Evolutionary conservation across 2,797 vertebrate genomes (phyloP), one percentile per base, ranked within the genome.

Genomic region (Lateolabrax maculatus): DNA sequence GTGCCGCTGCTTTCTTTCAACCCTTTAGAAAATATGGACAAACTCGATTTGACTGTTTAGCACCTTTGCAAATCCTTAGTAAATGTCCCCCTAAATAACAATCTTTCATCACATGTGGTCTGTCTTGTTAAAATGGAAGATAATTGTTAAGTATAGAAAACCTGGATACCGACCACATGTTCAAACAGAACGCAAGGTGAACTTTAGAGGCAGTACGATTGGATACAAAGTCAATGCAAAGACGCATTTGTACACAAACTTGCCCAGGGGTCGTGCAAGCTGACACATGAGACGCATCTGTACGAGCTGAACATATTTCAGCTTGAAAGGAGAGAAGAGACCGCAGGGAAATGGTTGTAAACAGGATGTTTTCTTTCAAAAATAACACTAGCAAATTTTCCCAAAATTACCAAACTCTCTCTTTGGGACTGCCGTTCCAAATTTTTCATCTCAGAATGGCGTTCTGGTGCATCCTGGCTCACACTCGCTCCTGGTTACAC

Each of bases 401-500:
- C n/a, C 6, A 21, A 52, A 23, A 55, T 29, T 2, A 9, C 25
- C 6, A n/a, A n/a, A 11, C 31, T 51, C 34, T 69, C 27, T 39
- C 34, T 16, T 1, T 0, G 6, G 57, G 16, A 62, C 6, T 16
- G 34, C 9, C 5, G 0, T 41, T 76, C 11, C 19, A 65, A 49
- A 44, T 23, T 29, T 58, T 43, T 31, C 12, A 18, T 68, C 21
- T 39, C 37, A 21, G 5, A 31, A 21, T 49, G 43, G 15, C 12
- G 7, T 44, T 41, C 23, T 57, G 43, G 63, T 51, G 31, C 18
- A 1, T 57, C 48, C 23, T 36, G 62, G 67, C 27, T 83, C 31
- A 34, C 58, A 43, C 69, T 56, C 66, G 65, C 57, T 48, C 10
- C 37, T 70, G 48, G 75, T 71, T 68, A 43, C 6, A 52, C 19